phyloP scores from a whole-genome alignment of 1,140 invertebrate species.

The Sitobion miscanthi region DNA sequence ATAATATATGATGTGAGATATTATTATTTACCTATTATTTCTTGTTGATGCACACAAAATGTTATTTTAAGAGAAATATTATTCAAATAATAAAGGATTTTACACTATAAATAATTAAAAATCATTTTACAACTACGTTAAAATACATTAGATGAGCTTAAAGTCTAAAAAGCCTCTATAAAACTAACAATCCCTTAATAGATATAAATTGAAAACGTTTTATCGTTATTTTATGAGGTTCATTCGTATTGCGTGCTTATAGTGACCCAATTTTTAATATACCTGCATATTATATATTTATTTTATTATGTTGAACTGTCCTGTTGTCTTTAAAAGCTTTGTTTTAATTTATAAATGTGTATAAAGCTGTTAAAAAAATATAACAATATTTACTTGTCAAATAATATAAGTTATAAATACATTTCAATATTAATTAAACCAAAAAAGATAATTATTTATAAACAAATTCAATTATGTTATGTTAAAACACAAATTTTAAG shows the following conservation, averaged over 20 bases:
- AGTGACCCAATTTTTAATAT: not conserved
- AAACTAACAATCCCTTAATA: conserved; percentile 12
- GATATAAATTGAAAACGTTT: conserved; percentile 40
- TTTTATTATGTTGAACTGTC: not conserved
- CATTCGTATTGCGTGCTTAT: not conserved
- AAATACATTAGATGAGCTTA: not conserved
- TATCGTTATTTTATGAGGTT: conserved; percentile 20
- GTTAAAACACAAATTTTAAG: not conserved
- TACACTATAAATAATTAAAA: not conserved
- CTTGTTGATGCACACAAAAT: not conserved
- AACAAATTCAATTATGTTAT: not conserved
- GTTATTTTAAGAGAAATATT: not conserved
- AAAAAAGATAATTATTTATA: not conserved
- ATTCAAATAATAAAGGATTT: not conserved
- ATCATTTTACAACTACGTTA: not conserved
- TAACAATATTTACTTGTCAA: not conserved
- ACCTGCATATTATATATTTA: not conserved
- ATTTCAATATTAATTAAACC: not conserved
- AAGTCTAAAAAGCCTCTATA: not conserved
- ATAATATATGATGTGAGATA: too few species aligned
- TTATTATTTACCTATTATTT: not conserved
- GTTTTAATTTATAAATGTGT: not conserved
- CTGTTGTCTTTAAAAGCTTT: not conserved
- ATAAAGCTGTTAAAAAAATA: not conserved
- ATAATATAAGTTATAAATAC: not conserved